A percentile compares a stretch with the other conserved stretches of the same genome.
Conservation (phyloP, 2,113 vertebrate species). For the Uropsilus gracilis region DNA sequence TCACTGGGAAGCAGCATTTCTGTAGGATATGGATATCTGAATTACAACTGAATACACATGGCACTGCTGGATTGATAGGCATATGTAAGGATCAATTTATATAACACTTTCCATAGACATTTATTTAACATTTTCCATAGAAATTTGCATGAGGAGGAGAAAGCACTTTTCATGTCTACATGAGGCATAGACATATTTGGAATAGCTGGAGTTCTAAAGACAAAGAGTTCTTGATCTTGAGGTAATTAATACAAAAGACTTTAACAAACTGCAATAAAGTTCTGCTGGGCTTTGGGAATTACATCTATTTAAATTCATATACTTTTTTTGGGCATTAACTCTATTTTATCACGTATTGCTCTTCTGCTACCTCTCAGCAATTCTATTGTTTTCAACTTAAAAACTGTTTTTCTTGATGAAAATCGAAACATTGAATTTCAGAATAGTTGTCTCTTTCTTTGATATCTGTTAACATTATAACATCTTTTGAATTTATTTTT, state of each 20-base stretch:
- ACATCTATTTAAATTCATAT: not conserved
- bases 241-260: not conserved
- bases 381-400: constrained; percentile 8
- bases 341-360: not conserved
- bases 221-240: too few relatives aligned
- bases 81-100: too few relatives aligned
- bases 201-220: too few relatives aligned
- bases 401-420: constrained; percentile 10
- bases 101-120: too few relatives aligned
- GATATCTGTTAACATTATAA: not conserved
- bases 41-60: too few relatives aligned
- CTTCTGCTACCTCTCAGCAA: not conserved
- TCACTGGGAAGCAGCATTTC: too few relatives aligned
- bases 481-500: not conserved
- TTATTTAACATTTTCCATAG: too few relatives aligned
- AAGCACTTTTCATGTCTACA: too few relatives aligned
- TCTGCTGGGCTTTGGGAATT: not conserved
- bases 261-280: not conserved
- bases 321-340: not conserved
- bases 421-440: not conserved
- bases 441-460: not conserved
- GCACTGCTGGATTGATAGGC: too few relatives aligned
- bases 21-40: too few relatives aligned
- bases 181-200: too few relatives aligned
- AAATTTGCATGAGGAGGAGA: too few relatives aligned